phyloP scores from a whole-genome alignment of 2,888 invertebrate species.

The Deilephila porcellus region DNA sequence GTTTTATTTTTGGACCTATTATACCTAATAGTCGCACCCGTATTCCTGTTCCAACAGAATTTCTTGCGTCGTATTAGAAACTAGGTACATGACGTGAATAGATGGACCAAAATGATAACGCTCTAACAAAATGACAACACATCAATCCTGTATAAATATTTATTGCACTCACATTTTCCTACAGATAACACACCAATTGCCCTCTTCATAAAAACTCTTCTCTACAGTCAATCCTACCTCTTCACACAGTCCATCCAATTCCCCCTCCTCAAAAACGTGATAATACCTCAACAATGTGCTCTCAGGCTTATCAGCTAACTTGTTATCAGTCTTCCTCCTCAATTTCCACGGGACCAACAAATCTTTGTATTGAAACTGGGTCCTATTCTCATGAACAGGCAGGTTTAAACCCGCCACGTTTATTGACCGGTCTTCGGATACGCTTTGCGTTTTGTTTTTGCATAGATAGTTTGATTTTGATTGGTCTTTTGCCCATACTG shows the following conservation, averaged over 20 bases:
- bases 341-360: constrained; percentile 98
- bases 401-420: constrained; percentile 72
- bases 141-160: background rate
- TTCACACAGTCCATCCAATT: constrained; percentile 88
- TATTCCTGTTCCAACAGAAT: too few relatives aligned
- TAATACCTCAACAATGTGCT: constrained; percentile 93
- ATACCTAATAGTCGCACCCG: background rate
- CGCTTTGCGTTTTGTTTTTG: constrained; percentile 52
- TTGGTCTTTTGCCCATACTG: constrained; percentile 99
- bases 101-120: background rate
- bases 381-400: constrained; percentile 95
- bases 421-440: constrained; percentile 49
- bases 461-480: constrained; percentile 81
- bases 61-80: too few relatives aligned
- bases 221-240: constrained; percentile 83
- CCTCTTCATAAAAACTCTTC: constrained; percentile 95
- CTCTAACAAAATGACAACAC: background rate
- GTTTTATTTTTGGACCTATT: constrained; percentile 30
- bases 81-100: too few relatives aligned
- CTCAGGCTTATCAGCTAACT: constrained; percentile 63
- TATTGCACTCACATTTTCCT: constrained; percentile 80
- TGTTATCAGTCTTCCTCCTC: constrained; percentile 64
- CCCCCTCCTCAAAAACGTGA: constrained; percentile 95
- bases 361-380: constrained; percentile 95
- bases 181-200: constrained; percentile 96